Conservation (phyloP, 2,888 invertebrate species). For the Nomada fabriciana region DNA sequence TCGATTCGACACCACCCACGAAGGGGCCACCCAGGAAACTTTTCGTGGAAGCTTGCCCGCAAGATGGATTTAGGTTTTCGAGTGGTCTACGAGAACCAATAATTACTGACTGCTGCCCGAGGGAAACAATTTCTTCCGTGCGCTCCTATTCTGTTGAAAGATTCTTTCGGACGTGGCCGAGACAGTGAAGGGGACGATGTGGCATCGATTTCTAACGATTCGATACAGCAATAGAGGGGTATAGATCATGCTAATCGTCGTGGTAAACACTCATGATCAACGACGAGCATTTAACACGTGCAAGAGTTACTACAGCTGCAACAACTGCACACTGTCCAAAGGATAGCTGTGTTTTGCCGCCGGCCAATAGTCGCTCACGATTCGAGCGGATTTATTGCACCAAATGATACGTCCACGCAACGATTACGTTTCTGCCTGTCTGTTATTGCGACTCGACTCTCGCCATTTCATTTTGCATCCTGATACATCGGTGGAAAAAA, state of each 20-base stretch:
- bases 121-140: no score
- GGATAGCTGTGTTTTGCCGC: slow-evolving; percentile 55
- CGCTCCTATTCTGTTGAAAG: no score
- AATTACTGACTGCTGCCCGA: no score
- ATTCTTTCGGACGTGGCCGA: no score
- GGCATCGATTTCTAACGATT: slow-evolving; percentile 7
- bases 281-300: slow-evolving; percentile 51
- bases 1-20: slow-evolving; percentile 30
- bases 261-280: slow-evolving; percentile 49
- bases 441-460: slow-evolving; percentile 26
- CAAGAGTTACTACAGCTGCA: slow-evolving; percentile 46
- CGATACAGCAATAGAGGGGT: slow-evolving; percentile 35
- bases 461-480: slow-evolving; percentile 39
- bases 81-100: no score
- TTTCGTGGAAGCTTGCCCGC: slow-evolving; percentile 49
- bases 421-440: slow-evolving; percentile 47
- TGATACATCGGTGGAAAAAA: slow-evolving; percentile 41
- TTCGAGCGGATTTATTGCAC: slow-evolving; percentile 65
- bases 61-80: slow-evolving; percentile 28
- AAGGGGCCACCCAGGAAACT: slow-evolving; percentile 58
- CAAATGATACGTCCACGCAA: slow-evolving; percentile 67
- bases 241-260: slow-evolving; percentile 54
- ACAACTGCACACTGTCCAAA: slow-evolving; percentile 49
- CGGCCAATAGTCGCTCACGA: slow-evolving; percentile 56
- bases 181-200: background rate